Evolutionary conservation across 2,888 invertebrate genomes (phyloP).

Genomic region (Lypha dubia): DNA sequence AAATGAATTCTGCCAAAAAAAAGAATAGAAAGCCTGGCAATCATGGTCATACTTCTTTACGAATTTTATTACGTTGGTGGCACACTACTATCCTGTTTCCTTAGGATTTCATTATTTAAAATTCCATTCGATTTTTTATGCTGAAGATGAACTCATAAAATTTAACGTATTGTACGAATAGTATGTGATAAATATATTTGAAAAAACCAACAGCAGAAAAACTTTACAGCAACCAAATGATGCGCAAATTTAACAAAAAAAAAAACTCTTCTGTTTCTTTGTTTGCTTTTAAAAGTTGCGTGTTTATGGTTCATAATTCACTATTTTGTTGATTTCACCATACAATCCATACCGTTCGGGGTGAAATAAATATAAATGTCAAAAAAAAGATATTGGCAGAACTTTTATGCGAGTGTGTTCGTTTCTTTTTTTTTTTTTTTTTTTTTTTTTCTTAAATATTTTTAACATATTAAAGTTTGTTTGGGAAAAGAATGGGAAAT

Average conservation of each 20-base stretch:
- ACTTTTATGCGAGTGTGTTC: constrained; percentile 17
- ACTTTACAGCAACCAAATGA: constrained; percentile 28
- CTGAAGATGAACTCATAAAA: constrained; percentile 68
- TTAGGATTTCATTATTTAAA: constrained; percentile 54
- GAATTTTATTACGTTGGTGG: constrained; percentile 50
- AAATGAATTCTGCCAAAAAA: too few species aligned
- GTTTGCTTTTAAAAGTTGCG: constrained; percentile 70
- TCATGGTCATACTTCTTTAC: not conserved
- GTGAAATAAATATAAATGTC: constrained; percentile 82
- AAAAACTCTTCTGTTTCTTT: constrained; percentile 64
- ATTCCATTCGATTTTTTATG: constrained; percentile 55
- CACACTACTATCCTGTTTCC: constrained; percentile 38
- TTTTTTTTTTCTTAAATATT: not conserved
- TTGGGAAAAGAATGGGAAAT: not conserved
- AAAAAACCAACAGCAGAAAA: constrained; percentile 49
- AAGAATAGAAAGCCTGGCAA: constrained; percentile 12
- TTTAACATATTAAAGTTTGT: not conserved
- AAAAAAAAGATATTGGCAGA: constrained; percentile 70
- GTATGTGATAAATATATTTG: constrained; percentile 65
- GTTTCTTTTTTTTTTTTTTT: not conserved
- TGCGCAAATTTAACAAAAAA: constrained; percentile 24
- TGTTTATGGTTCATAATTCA: constrained; percentile 74
- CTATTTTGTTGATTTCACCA: constrained; percentile 68
- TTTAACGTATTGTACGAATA: constrained; percentile 36
- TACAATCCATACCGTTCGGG: constrained; percentile 74